Evolutionary conservation across 1,140 invertebrate species (phyloP).

Genomic region (Drosophila nannoptera): DNA sequence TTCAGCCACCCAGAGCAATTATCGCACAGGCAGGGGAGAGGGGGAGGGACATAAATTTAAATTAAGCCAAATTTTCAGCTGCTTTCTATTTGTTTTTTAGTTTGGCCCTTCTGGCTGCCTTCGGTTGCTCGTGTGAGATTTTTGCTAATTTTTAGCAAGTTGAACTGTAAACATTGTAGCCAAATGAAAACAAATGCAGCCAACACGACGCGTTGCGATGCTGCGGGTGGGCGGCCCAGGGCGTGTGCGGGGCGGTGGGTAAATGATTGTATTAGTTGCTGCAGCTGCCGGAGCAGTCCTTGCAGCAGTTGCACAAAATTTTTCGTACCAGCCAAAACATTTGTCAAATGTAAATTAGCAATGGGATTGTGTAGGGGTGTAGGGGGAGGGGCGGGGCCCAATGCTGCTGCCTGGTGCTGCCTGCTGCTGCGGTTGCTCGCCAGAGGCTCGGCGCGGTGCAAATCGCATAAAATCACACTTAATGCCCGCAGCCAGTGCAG

Average conservation of each 20-base stretch:
- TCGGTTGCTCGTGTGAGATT: slow-evolving; percentile 60
- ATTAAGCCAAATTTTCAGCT: slow-evolving; percentile 38
- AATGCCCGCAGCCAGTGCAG: slow-evolving; percentile 73
- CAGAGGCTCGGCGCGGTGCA: slow-evolving; percentile 48
- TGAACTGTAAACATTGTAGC: slow-evolving; percentile 71
- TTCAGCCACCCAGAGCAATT: slow-evolving; percentile 32
- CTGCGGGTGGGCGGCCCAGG: slow-evolving; percentile 22
- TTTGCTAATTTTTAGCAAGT: slow-evolving; percentile 73
- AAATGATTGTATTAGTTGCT: slow-evolving; percentile 36
- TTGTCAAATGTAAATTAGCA: slow-evolving; percentile 76
- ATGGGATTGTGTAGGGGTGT: slow-evolving; percentile 34
- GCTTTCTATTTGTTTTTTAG: slow-evolving; percentile 21
- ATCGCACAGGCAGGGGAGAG: slow-evolving; percentile 20
- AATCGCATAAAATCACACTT: slow-evolving; percentile 76
- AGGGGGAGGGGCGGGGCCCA: background rate
- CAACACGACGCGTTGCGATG: slow-evolving; percentile 54
- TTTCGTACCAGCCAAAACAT: slow-evolving; percentile 69
- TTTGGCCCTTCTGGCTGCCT: slow-evolving; percentile 21
- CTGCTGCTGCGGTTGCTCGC: slow-evolving; percentile 45
- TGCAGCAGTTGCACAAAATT: slow-evolving; percentile 62
- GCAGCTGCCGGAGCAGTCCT: slow-evolving; percentile 39
- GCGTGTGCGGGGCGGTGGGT: slow-evolving; percentile 9
- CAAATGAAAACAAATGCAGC: slow-evolving; percentile 75
- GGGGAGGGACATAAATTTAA: slow-evolving; percentile 39
- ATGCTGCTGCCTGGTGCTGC: slow-evolving; percentile 1